phyloP scores from a whole-genome alignment of 2,797 vertebrate species.

The Zalophus californianus region DNA sequence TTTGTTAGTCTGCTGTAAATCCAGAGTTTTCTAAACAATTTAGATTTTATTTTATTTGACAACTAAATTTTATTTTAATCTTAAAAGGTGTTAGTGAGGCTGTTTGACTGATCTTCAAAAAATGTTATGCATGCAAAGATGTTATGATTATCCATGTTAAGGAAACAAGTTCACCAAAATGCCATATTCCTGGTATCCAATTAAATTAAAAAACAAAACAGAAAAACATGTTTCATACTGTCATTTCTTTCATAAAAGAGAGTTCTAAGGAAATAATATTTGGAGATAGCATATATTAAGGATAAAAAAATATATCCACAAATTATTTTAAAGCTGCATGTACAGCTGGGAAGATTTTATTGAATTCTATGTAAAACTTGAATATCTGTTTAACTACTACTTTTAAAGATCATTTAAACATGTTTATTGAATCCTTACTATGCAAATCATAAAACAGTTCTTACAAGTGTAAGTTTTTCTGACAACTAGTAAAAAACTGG shows the following conservation, averaged over 20 bases:
- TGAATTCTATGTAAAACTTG: neutral
- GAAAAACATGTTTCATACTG: neutral
- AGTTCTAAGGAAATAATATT: conserved; percentile 20
- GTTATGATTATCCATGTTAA: conserved; percentile 21
- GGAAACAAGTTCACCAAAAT: conserved; percentile 54
- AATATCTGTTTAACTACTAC: neutral
- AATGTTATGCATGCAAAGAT: conserved; percentile 22
- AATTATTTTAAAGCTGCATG: conserved; percentile 15
- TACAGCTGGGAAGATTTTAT: neutral
- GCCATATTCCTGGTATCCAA: neutral
- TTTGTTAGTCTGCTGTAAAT: neutral
- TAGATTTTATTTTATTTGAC: conserved; percentile 62
- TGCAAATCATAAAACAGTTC: neutral
- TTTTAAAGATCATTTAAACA: neutral
- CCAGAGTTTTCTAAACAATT: conserved; percentile 45
- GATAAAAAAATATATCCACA: neutral
- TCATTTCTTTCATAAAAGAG: neutral
- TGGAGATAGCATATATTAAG: neutral
- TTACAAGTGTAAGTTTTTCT: neutral
- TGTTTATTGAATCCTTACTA: neutral
- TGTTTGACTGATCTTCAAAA: neutral
- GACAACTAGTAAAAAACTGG: neutral
- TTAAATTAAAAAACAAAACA: neutral
- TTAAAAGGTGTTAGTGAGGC: conserved; percentile 22
- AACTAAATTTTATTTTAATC: conserved; percentile 64